Percentiles rank a stretch among this genome's conserved stretches.
Evolutionary conservation across 2,888 invertebrate species (phyloP).

Genomic region (Allygus modestus): DNA sequence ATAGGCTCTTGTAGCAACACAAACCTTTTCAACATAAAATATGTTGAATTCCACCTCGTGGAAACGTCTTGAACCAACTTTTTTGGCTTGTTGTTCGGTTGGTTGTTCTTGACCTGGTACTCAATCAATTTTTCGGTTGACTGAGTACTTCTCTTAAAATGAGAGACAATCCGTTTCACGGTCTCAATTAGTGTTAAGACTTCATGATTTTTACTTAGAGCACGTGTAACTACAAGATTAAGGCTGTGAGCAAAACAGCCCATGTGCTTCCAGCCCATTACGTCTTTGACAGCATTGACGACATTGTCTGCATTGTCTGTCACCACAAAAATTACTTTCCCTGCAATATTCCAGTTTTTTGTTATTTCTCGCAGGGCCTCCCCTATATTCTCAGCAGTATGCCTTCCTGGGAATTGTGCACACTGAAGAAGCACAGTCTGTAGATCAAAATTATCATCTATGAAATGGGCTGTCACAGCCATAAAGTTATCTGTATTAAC

Average conservation of each 20-base stretch:
- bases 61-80: conserved; percentile 64
- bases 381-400: conserved; percentile 66
- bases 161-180: conserved; percentile 51
- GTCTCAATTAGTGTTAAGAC: conserved; percentile 66
- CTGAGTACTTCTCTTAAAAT: conserved; percentile 59
- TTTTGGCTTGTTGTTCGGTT: conserved; percentile 52
- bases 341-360: conserved; percentile 64
- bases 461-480: conserved; percentile 71
- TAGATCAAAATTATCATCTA: conserved; percentile 66
- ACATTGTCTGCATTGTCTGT: conserved; percentile 70
- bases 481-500: conserved; percentile 70
- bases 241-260: conserved; percentile 71
- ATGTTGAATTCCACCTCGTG: conserved; percentile 63
- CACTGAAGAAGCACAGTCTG: conserved; percentile 68
- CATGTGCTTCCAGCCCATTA: conserved; percentile 68
- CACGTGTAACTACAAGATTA: conserved; percentile 70
- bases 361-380: conserved; percentile 37
- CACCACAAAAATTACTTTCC: conserved; percentile 69
- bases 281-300: conserved; percentile 68
- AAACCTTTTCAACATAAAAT: conserved; percentile 62
- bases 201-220: conserved; percentile 64
- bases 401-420: conserved; percentile 65
- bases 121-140: conserved; percentile 54
- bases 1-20: conserved; percentile 62
- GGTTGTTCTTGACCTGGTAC: conserved; percentile 54